Percentiles rank a stretch among this genome's conserved stretches.
Conservation (phyloP, 2,888 invertebrate genomes). For the Thysanoteuthis rhombus region DNA sequence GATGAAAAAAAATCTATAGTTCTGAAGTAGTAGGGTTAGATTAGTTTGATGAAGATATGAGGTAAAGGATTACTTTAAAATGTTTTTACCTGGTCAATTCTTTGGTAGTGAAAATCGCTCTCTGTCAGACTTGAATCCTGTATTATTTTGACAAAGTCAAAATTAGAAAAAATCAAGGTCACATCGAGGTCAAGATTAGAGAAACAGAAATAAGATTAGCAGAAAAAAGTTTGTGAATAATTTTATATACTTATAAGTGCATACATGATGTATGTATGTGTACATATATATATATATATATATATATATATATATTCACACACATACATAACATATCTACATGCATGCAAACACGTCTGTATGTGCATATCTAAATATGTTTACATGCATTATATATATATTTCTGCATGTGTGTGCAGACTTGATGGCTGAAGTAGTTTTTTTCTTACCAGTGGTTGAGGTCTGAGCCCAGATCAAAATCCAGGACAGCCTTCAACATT, state of each 20-base stretch:
- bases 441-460: too few species aligned
- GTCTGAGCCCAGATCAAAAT: too few species aligned
- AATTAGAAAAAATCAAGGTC: neutral
- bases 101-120: neutral
- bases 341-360: too few species aligned
- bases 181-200: neutral
- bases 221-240: neutral
- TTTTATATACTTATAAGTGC: neutral
- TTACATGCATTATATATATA: too few species aligned
- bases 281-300: neutral
- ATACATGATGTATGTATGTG: neutral
- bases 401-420: too few species aligned
- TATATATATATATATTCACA: neutral
- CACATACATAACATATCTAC: neutral
- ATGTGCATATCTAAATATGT: too few species aligned
- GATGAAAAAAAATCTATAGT: too few species aligned
- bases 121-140: neutral
- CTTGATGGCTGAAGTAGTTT: too few species aligned
- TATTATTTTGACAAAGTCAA: neutral
- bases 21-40: too few species aligned
- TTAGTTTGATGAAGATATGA: too few species aligned
- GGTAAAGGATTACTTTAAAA: too few species aligned
- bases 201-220: neutral
- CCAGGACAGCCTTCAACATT: too few species aligned
- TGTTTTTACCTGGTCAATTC: constrained; percentile 17